Base-by-base conservation (phyloP, 2,113 vertebrate genomes). In the Recurvirostra avosetta region DNA sequence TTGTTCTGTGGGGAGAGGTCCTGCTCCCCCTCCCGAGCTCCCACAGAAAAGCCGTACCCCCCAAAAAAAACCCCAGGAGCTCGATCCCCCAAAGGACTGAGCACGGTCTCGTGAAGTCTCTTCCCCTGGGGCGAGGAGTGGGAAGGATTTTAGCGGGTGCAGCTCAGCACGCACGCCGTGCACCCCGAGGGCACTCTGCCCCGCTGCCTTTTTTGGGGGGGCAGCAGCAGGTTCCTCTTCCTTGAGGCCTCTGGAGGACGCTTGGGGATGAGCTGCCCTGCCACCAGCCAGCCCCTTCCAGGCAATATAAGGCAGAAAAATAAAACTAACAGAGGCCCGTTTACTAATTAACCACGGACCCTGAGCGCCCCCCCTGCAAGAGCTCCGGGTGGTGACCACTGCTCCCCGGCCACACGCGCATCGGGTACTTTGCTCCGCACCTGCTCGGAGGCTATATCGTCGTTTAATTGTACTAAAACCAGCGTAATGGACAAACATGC, bases 381-480 rank as follows among this genome's bases (percentile, higher is more conserved):
- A 18, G 79, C 67, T 79, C 41, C 0, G 0, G 52, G 8, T 0
- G 52, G 8, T 32, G 41, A 81, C 38, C 45, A 36, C 72, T 8
- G 2, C 8, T 12, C 23, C 23, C 32, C 6, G 2, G 61, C 49
- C 6, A 1, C 40, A 20, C 1, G 1, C 11, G 12, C 22, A 4
- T 36, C 1, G 22, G 40, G 26, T 30, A 12, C 61, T 81, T 40
- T 15, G 32, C 53, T 75, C 63, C 32, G 76, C 49, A 20, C 45
- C 68, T 26, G 11, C 47, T 88, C 49, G 18, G 81, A 93, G 75
- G 40, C 59, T 96, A 90, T 20, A 75, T 55, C 53, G 61, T 63
- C 20, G 6, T 96, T 97, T 97, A 96, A 88, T 95, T 47, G 90
- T 53, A 38, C 58, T 87, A 76, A 91, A 75, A 82, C 34, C 95